Conservation (phyloP, 2,888 invertebrate genomes). For the Drosophila affinis region DNA sequence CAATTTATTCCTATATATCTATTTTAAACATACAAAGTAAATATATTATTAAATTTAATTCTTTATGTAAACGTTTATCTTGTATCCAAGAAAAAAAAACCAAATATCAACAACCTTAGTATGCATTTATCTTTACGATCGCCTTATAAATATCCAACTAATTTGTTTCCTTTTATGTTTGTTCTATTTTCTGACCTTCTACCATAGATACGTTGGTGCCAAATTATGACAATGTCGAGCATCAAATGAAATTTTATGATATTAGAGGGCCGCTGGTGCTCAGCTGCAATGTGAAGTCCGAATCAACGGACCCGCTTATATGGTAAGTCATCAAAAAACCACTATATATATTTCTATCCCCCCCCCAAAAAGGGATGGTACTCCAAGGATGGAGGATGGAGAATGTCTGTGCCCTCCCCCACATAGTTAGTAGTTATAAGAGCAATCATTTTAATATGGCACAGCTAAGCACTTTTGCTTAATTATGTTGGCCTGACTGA, state of each 20-base stretch:
- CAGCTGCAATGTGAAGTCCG: slow-evolving; percentile 81
- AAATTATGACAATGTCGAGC: slow-evolving; percentile 81
- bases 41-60: slow-evolving; percentile 53
- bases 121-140: not conserved
- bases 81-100: not conserved
- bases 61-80: slow-evolving; percentile 57
- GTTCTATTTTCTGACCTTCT: slow-evolving; percentile 57
- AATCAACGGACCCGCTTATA: slow-evolving; percentile 52
- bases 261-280: slow-evolving; percentile 82
- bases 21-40: slow-evolving; percentile 41
- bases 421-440: slow-evolving; percentile 73
- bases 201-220: slow-evolving; percentile 81
- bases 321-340: slow-evolving; percentile 56
- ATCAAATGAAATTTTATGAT: slow-evolving; percentile 80
- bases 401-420: slow-evolving; percentile 25
- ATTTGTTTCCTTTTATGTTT: slow-evolving; percentile 32
- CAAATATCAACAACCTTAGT: slow-evolving; percentile 7
- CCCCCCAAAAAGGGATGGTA: slow-evolving; percentile 15
- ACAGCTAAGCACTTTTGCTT: slow-evolving; percentile 76
- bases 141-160: slow-evolving; percentile 27
- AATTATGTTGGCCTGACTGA: slow-evolving; percentile 66
- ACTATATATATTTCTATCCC: not conserved
- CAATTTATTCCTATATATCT: slow-evolving; percentile 45
- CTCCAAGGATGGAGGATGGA: not conserved
- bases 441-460: slow-evolving; percentile 76